A percentile compares a stretch with the other conserved stretches of the same genome.
Conservation (phyloP, 1,140 invertebrate species). For the Penaeus chinensis region DNA sequence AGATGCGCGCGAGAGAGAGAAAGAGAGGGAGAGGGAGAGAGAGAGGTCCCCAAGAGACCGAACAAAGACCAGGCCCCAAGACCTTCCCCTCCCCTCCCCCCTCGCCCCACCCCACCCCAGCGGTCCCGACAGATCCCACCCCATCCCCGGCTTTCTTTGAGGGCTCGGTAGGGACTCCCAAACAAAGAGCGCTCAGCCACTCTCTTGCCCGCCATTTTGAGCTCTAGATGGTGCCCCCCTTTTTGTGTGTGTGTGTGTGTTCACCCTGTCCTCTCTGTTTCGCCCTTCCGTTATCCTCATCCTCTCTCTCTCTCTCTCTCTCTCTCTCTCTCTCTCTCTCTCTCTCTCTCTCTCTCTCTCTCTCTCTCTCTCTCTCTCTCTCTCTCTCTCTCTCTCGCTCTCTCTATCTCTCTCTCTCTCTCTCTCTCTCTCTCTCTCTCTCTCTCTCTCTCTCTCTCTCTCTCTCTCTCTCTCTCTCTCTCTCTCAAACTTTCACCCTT, state of each 20-base stretch:
- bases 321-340: not conserved
- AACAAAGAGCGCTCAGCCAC: conserved; percentile 48
- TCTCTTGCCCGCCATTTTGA: conserved; percentile 45
- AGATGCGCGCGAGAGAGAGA: not conserved
- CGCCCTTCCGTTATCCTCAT: not conserved
- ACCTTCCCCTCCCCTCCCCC: not conserved
- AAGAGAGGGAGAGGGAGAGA: not conserved
- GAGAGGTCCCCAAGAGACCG: conserved; percentile 20
- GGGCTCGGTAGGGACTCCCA: conserved; percentile 44
- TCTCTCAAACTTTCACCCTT: not conserved
- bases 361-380: not conserved
- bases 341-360: not conserved
- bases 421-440: too few species aligned
- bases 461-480: not conserved
- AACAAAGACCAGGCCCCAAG: conserved; percentile 31
- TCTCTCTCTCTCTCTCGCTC: not conserved
- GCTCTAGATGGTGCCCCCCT: conserved; percentile 32
- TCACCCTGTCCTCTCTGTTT: not conserved
- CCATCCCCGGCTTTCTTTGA: conserved; percentile 53
- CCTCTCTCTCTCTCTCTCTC: not conserved
- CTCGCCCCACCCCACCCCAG: conserved; percentile 7
- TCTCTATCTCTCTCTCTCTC: not conserved
- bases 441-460: too few species aligned
- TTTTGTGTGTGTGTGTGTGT: not conserved
- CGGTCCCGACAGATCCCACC: conserved; percentile 16